Conservation (phyloP, 1,140 invertebrate genomes). For the Hermatobates lingyangjiaoensis region DNA sequence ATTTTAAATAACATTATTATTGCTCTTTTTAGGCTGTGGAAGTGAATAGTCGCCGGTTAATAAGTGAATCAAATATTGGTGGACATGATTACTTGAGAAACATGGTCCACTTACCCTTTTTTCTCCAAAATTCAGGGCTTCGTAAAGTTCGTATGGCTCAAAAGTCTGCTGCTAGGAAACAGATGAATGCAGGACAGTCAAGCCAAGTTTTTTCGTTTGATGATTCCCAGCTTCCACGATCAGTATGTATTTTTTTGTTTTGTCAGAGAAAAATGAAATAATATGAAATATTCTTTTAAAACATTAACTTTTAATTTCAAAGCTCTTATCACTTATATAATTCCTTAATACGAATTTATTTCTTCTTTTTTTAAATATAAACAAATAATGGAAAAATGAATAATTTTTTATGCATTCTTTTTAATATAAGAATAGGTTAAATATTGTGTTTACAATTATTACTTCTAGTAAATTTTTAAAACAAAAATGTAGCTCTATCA, state of each 20-base stretch:
- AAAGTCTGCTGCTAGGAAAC: conserved; percentile 31
- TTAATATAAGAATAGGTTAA: no score
- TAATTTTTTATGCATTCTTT: no score
- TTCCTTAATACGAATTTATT: no score
- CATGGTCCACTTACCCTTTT: conserved; percentile 93
- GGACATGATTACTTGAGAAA: conserved; percentile 88
- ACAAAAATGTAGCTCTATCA: no score
- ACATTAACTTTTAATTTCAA: not conserved
- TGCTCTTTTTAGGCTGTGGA: conserved; percentile 55
- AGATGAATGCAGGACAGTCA: conserved; percentile 31
- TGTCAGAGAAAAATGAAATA: conserved; percentile 25
- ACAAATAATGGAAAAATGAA: no score
- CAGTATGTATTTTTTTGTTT: not conserved
- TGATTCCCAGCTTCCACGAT: not conserved
- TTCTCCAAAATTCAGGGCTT: conserved; percentile 87
- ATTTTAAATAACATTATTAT: no score
- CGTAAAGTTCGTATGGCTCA: conserved; percentile 72
- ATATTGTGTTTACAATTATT: no score
- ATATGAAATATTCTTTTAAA: not conserved
- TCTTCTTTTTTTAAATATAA: no score
- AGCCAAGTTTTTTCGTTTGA: conserved; percentile 29
- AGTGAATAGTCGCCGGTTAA: conserved; percentile 64
- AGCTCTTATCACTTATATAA: no score
- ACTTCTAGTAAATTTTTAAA: no score
- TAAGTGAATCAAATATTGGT: conserved; percentile 76